These are phyloP conservation scores for Sarcoramphus papa DNA, from an alignment of 2,797 vertebrate species.

Conservation along the genomic window DNA sequence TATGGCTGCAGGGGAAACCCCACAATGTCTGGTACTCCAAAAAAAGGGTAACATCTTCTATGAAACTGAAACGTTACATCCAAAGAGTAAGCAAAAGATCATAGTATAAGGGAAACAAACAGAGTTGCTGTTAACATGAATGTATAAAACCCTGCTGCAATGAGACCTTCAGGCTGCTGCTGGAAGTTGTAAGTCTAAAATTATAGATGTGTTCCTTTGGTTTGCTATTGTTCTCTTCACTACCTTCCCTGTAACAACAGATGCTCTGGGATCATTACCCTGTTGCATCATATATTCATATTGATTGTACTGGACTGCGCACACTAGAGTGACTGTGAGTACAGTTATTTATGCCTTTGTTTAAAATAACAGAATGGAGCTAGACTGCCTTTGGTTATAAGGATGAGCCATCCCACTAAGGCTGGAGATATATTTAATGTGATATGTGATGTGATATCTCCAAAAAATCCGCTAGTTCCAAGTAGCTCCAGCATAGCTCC, in stretches of 20 bases:
- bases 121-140: not conserved
- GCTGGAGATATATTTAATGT: not conserved
- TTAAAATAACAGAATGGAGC: not conserved
- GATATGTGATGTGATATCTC: not conserved
- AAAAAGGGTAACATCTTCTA: not conserved
- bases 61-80: not conserved
- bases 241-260: not conserved
- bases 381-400: not conserved
- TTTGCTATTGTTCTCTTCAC: not conserved
- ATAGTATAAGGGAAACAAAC: not conserved
- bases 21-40: not conserved
- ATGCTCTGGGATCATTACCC: not conserved
- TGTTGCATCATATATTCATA: not conserved
- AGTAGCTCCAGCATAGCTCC: not conserved
- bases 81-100: not conserved
- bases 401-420: not conserved
- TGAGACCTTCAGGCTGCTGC: not conserved
- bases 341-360: not conserved
- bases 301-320: not conserved
- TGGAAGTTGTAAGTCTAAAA: not conserved
- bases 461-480: not conserved
- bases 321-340: not conserved
- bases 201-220: not conserved
- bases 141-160: not conserved
- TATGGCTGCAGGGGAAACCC: not conserved